phyloP scores from a whole-genome alignment of 2,113 vertebrate genomes.

The Meriones unguiculatus region DNA sequence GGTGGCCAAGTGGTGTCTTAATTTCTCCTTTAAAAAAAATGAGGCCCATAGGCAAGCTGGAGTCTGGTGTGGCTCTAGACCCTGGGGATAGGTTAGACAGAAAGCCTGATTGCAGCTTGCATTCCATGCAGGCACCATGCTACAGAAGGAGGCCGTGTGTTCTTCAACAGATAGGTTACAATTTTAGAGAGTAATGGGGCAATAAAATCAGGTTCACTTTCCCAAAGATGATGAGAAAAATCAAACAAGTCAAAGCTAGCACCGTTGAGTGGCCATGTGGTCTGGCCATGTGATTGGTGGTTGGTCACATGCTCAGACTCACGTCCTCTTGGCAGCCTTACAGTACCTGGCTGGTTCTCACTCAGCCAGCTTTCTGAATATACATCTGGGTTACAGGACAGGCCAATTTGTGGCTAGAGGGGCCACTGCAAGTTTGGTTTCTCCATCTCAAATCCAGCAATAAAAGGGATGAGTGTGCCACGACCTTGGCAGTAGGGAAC shows the following conservation, averaged over 20 bases:
- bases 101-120: accelerated
- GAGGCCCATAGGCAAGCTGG: accelerated
- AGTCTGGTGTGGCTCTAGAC: neutral
- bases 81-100: neutral
- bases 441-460: neutral
- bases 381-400: neutral
- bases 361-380: too few relatives aligned
- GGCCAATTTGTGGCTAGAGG: neutral
- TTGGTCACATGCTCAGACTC: too few relatives aligned
- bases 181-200: neutral
- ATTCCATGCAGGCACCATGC: neutral
- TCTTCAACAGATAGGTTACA: neutral
- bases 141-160: too few relatives aligned
- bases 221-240: neutral
- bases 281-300: too few relatives aligned
- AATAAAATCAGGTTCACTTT: neutral
- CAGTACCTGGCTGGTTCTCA: neutral
- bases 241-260: neutral
- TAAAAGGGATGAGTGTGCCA: constrained; percentile 46
- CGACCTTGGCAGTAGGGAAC: neutral
- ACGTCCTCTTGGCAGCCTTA: accelerated
- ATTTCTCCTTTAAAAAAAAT: neutral
- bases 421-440: neutral
- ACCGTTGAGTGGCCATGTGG: accelerated
- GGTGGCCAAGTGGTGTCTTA: neutral